A percentile compares a stretch with the other conserved stretches of the same genome.
Evolutionary conservation across 2,888 invertebrate genomes (phyloP).

Genomic region (Limnephilus marmoratus): DNA sequence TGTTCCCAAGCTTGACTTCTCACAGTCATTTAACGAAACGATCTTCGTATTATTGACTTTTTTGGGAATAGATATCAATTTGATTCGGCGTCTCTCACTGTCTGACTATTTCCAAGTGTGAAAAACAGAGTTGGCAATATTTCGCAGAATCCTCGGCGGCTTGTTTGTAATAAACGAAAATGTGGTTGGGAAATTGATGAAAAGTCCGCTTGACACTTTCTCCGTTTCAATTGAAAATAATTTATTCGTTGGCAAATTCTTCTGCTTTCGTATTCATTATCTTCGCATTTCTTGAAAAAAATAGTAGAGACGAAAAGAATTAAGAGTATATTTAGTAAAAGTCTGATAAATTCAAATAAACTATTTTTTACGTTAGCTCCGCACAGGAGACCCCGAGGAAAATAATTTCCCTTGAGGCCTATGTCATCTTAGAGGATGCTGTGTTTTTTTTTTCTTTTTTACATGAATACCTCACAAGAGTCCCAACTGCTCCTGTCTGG

Average conservation of each 20-base stretch:
- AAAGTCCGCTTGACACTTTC: constrained; percentile 48
- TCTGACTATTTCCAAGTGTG: not conserved
- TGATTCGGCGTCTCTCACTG: constrained; percentile 32
- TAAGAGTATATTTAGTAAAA: not conserved
- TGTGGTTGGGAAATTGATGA: constrained; percentile 29
- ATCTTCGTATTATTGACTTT: constrained; percentile 47
- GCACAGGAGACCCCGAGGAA: no score
- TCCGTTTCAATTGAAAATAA: constrained; percentile 46
- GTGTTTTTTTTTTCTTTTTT: no score
- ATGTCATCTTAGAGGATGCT: no score
- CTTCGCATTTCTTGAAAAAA: not conserved
- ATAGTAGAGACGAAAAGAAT: not conserved
- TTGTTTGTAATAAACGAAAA: constrained; percentile 26
- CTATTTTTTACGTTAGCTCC: no score
- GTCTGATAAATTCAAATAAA: not conserved
- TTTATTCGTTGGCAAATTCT: constrained; percentile 19
- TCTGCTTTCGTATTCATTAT: constrained; percentile 23
- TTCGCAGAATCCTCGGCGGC: constrained; percentile 33
- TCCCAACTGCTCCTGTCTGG: no score
- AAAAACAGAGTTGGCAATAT: constrained; percentile 37
- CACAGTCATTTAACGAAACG: constrained; percentile 44
- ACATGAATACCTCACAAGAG: no score
- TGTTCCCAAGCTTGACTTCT: constrained; percentile 54
- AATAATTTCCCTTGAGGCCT: no score
- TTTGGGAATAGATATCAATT: constrained; percentile 32